Evolutionary conservation across 2,888 invertebrate species (phyloP).

Genomic region (Pandemis corylana): DNA sequence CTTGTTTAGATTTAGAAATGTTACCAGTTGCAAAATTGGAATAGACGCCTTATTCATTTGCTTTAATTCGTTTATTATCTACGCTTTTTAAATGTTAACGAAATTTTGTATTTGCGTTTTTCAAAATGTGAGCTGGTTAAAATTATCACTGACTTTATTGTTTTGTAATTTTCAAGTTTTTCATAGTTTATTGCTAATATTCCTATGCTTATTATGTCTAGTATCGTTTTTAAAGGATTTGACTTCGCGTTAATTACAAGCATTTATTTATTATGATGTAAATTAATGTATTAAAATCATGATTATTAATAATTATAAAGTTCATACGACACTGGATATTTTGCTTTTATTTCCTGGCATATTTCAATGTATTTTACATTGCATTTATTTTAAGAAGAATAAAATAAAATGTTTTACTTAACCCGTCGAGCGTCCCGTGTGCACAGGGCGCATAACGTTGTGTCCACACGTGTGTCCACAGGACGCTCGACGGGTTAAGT

Average conservation of each 20-base stretch:
- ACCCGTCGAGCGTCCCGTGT: too few species aligned
- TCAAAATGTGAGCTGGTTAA: not conserved
- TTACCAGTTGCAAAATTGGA: conserved; percentile 9
- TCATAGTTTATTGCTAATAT: conserved; percentile 51
- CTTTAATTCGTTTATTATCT: conserved; percentile 15
- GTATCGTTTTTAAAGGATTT: conserved; percentile 65
- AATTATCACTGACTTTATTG: not conserved
- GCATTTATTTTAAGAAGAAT: too few species aligned
- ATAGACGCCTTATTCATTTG: conserved; percentile 21
- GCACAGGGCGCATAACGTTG: too few species aligned
- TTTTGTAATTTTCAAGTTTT: conserved; percentile 39
- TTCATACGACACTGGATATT: conserved; percentile 65
- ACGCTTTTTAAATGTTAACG: conserved; percentile 4
- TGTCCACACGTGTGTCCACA: too few species aligned
- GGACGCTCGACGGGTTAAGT: too few species aligned
- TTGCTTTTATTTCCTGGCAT: conserved; percentile 27
- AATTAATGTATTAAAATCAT: conserved; percentile 80
- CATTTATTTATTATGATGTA: conserved; percentile 80
- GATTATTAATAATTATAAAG: conserved; percentile 77
- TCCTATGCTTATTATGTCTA: conserved; percentile 55
- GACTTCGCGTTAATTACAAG: conserved; percentile 70
- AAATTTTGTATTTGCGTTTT: conserved; percentile 2
- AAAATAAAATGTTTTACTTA: too few species aligned
- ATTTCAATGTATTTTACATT: too few species aligned
- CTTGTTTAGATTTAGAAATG: conserved; percentile 13